phyloP scores from a whole-genome alignment of 2,113 vertebrate species.

The Cercocebus atys region DNA sequence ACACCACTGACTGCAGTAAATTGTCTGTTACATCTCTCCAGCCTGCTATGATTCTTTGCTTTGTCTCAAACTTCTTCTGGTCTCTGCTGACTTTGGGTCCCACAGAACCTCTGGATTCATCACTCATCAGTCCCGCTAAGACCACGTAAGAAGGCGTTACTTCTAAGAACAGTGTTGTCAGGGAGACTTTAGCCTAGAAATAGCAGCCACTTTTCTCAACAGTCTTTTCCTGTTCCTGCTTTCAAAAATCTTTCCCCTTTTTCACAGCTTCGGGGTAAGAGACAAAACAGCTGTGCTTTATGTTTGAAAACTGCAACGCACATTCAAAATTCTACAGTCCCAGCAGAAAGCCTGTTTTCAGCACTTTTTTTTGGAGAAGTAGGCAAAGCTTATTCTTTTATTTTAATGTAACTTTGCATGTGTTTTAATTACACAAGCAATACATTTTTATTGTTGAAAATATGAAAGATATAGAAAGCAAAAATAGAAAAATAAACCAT shows the following conservation, averaged over 20 bases:
- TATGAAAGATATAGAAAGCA: constrained; percentile 26
- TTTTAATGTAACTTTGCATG: constrained; percentile 27
- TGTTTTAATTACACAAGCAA: constrained; percentile 19
- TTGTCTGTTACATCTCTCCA: not conserved
- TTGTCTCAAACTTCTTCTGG: not conserved
- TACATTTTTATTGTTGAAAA: constrained; percentile 29
- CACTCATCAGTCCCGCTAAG: not conserved
- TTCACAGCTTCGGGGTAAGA: constrained; percentile 59
- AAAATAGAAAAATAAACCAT: constrained; percentile 5
- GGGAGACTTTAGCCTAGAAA: constrained; percentile 63
- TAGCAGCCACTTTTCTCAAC: constrained; percentile 75
- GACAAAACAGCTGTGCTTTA: constrained; percentile 75
- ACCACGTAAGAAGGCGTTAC: not conserved
- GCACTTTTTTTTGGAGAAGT: constrained; percentile 54
- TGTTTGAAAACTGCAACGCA: constrained; percentile 73
- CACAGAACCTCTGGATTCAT: not conserved
- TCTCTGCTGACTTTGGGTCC: not conserved
- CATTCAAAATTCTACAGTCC: constrained; percentile 45
- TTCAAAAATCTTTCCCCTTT: constrained; percentile 63
- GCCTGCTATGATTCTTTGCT: not conserved
- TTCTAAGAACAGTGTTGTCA: constrained; percentile 62
- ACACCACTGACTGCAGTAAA: not conserved
- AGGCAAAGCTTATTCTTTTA: constrained; percentile 48
- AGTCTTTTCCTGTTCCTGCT: constrained; percentile 67
- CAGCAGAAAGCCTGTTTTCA: constrained; percentile 54